A percentile compares a stretch with the other conserved stretches of the same genome.
phyloP scores from a whole-genome alignment of 2,888 invertebrate genomes.

The Molanna angustata region DNA sequence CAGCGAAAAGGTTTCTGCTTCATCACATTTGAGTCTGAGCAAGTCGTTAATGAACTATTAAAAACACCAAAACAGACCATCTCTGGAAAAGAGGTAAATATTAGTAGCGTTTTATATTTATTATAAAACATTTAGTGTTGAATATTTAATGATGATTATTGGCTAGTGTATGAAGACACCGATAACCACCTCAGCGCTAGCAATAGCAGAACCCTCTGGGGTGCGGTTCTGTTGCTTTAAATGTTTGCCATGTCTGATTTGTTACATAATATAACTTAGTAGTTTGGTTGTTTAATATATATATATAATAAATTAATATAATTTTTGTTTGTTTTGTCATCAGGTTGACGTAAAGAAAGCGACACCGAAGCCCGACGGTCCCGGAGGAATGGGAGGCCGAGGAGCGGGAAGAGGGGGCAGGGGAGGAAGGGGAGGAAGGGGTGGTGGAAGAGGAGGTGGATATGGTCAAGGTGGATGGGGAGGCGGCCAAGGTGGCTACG shows the following conservation, averaged over 20 bases:
- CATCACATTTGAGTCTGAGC: conserved; percentile 95
- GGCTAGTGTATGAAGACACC: conserved; percentile 23
- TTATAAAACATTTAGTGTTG: not conserved
- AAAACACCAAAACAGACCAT: conserved; percentile 92
- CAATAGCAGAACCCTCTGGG: conserved; percentile 33
- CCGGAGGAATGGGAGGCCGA: conserved; percentile 65
- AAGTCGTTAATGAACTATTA: conserved; percentile 86
- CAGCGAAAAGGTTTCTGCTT: conserved; percentile 97
- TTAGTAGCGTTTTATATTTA: not conserved
- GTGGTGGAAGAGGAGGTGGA: conserved; percentile 65
- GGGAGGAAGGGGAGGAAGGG: conserved; percentile 67
- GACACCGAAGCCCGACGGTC: conserved; percentile 82
- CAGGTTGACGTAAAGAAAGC: conserved; percentile 94
- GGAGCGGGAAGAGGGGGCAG: conserved; percentile 64
- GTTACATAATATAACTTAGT: conserved; percentile 33
- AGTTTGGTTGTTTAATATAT: not conserved
- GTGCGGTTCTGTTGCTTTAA: conserved; percentile 20
- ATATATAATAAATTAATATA: not conserved
- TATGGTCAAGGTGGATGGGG: conserved; percentile 65
- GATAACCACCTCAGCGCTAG: conserved; percentile 29
- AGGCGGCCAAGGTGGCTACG: conserved; percentile 61
- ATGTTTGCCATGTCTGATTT: conserved; percentile 31
- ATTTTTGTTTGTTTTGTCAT: conserved; percentile 21
- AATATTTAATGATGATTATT: conserved; percentile 20
- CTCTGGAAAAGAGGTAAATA: conserved; percentile 82